Percentiles rank a stretch among this genome's conserved stretches.
Evolutionary conservation across 2,888 invertebrate species (phyloP).

Genomic region (Craniophora ligustri): DNA sequence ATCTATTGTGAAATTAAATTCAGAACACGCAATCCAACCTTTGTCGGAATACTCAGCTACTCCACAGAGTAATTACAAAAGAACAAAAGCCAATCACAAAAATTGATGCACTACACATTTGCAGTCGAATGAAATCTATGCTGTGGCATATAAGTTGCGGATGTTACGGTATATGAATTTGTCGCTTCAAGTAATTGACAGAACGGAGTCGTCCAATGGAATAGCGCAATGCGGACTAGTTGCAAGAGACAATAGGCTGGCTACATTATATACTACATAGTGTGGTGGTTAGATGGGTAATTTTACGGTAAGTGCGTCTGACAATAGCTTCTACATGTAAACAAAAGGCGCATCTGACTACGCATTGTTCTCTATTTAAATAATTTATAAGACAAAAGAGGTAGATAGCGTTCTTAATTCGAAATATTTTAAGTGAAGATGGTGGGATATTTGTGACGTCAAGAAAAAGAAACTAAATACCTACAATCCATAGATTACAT

Average conservation of each 20-base stretch:
- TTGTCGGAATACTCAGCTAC: slow-evolving; percentile 26
- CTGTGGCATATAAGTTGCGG: slow-evolving; percentile 50
- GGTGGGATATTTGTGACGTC: no score
- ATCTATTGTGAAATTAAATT: slow-evolving; percentile 25
- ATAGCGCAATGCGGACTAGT: slow-evolving; percentile 53
- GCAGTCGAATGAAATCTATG: slow-evolving; percentile 21
- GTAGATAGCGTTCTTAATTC: slow-evolving; percentile 56
- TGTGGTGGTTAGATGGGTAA: slow-evolving; percentile 73
- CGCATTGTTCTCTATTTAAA: slow-evolving; percentile 74
- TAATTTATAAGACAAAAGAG: slow-evolving; percentile 70
- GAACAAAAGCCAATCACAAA: slow-evolving; percentile 45
- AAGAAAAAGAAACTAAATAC: no score
- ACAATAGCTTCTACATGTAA: slow-evolving; percentile 78
- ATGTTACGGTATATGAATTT: slow-evolving; percentile 68
- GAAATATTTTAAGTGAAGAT: slow-evolving; percentile 14
- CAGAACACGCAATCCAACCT: slow-evolving; percentile 26
- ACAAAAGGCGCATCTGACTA: slow-evolving; percentile 71
- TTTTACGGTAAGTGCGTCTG: slow-evolving; percentile 81
- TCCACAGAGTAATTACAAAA: slow-evolving; percentile 55
- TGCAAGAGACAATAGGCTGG: slow-evolving; percentile 58
- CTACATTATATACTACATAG: slow-evolving; percentile 56
- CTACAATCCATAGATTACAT: no score
- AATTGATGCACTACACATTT: slow-evolving; percentile 37
- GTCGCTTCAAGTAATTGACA: slow-evolving; percentile 74
- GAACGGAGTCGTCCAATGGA: slow-evolving; percentile 64